These are phyloP conservation scores for Dolichomitus sp. DNA, from an alignment of 2,888 invertebrate species.

Conservation along the genomic window DNA sequence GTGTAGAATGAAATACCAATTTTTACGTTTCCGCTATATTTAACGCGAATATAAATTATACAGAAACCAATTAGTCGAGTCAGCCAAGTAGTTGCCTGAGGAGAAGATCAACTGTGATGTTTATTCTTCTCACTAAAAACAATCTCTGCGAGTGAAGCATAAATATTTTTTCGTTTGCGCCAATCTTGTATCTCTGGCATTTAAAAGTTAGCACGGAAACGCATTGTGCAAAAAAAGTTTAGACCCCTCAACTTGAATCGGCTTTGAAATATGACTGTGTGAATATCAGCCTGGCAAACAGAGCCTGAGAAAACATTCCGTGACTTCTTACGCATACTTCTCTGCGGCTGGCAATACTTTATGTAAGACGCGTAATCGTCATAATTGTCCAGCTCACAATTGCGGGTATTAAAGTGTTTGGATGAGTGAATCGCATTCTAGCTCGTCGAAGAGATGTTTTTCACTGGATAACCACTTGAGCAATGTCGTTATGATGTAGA, in stretches of 20 bases:
- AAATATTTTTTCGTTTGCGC: not conserved
- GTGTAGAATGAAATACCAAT: not conserved
- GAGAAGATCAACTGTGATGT: not conserved
- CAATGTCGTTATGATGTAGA: not conserved
- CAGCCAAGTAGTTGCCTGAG: not conserved
- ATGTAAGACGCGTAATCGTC: constrained; percentile 45
- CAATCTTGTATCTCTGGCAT: not conserved
- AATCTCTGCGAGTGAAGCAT: not conserved
- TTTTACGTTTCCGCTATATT: not conserved
- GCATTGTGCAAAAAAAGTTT: not conserved
- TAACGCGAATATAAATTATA: not conserved
- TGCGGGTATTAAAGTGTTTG: constrained; percentile 42
- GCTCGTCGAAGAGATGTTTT: constrained; percentile 34
- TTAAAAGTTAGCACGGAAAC: not conserved
- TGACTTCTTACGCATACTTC: not conserved
- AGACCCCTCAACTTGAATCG: not conserved
- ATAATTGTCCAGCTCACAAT: constrained; percentile 41
- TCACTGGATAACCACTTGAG: constrained; percentile 2
- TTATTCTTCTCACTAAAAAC: not conserved
- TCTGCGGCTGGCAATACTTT: constrained; percentile 19
- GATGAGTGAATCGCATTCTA: constrained; percentile 52
- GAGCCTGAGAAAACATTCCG: constrained; percentile 20
- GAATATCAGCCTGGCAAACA: not conserved
- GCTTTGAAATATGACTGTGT: not conserved
- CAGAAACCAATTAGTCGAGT: not conserved